Percentiles rank a stretch among this genome's conserved stretches.
These are phyloP conservation scores for Drosophila cardini DNA, from an alignment of 1,140 invertebrate genomes.

Conservation along the genomic window DNA sequence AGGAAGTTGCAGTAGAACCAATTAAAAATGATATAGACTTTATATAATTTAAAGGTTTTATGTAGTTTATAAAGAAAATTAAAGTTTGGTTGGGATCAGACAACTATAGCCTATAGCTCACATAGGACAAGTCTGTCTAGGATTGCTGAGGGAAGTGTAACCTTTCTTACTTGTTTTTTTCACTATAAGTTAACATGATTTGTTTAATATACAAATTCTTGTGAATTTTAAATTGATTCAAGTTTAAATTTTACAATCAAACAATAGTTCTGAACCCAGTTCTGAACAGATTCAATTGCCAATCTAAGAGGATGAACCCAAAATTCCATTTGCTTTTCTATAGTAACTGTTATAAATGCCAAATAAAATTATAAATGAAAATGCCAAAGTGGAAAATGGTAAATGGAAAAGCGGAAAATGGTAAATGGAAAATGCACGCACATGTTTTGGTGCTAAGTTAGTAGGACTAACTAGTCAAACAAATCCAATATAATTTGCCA, in stretches of 20 bases:
- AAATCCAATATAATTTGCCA: slow-evolving; percentile 11
- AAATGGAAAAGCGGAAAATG: slow-evolving; percentile 15
- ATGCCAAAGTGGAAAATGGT: slow-evolving; percentile 8
- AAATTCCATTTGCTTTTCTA: slow-evolving; percentile 5
- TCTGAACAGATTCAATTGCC: neutral
- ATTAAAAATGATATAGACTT: neutral
- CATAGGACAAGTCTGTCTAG: too few species aligned
- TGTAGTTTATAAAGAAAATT: neutral
- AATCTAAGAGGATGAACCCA: neutral
- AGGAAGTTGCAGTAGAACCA: neutral
- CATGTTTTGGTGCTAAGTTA: neutral
- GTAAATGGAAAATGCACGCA: slow-evolving; percentile 33
- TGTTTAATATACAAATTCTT: neutral
- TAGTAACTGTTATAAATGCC: slow-evolving; percentile 42
- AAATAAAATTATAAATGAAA: slow-evolving; percentile 65
- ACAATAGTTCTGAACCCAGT: neutral
- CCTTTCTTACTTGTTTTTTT: too few species aligned
- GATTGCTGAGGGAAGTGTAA: too few species aligned
- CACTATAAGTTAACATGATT: too few species aligned
- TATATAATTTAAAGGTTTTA: neutral
- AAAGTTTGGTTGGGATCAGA: too few species aligned
- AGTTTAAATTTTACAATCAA: neutral
- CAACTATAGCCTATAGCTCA: too few species aligned
- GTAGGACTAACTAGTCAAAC: slow-evolving; percentile 2
- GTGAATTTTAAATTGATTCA: neutral